Base-by-base conservation (phyloP, 2,888 invertebrate species). In the Hemistola chrysoprasaria region DNA sequence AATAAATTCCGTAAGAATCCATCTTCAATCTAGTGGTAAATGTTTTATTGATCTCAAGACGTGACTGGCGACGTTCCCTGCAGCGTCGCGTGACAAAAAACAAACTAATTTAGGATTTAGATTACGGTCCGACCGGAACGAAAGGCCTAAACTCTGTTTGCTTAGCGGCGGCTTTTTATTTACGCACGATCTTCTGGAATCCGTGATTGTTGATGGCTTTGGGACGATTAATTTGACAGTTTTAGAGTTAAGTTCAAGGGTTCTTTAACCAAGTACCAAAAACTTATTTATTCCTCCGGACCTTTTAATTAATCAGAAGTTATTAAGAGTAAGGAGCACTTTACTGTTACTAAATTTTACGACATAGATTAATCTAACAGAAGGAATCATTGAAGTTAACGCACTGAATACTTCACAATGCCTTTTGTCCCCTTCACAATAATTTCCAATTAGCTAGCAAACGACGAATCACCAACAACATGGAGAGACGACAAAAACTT, bases 21-120 rank as follows among this genome's bases (percentile, higher is more conserved):
- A 46, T 47, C 43, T 39, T 40, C 43, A 40, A 51, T 51, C 47
- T 46, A 42, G 41, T 56, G 54, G 31, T 56, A 51, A 59, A 62
- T 63, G 58, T 63, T 57, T 64, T 62, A 60, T 54, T 53, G 58
- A 59, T 56, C 57, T 49, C 47, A 50, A 62, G 64, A 76, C 83
- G 78, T 80, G 81, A 79, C 72, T 64, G 56, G 53, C 65, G 16
- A 16, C 16, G 16, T 65, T 71, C 74, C 71, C 62, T 63, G 59
- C 40, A 49, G 27, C 51, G 53, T 39, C 52, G 52, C 50, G 65
- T 65, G 73, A 78, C 76, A 83, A 84, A 85, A 84, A 85, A 79
- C 76, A 74, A 85, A 82, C 78, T 76, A 75, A 85, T 84, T 83
- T 82, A 66, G 73, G 74, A 73, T 78, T 80, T 74, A 72, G 78